Evolutionary conservation across 1,140 invertebrate species (phyloP), one percentile per base, ranked within the genome.

Genomic region (Euura lappo): DNA sequence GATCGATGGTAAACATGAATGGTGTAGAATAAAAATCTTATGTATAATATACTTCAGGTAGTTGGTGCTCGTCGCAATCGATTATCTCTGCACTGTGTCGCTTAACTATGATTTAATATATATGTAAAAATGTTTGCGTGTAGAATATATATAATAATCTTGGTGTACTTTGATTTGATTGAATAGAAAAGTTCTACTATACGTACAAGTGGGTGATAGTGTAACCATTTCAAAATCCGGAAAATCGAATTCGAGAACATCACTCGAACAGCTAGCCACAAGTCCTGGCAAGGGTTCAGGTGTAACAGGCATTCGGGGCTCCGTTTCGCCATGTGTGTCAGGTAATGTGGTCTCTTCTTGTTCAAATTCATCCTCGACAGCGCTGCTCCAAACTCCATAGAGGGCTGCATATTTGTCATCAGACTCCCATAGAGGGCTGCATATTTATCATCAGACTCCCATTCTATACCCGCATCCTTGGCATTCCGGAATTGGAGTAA

Each of bases 351-450:
- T 28, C 28, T 70, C 13, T 71, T 71, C 70, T 46, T 65, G 13
- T 71, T 6, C 70, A 44, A 43, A 46, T 71, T 71, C 65, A 13
- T 71, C 71, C 64, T 71, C 71, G 28, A 71, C 64, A 66, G 64
- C 71, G 11, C 67, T n/a, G 60, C 1, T 45, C 65, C 71, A 71
- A 45, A 71, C 13, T 10, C 13, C 60, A 13, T 64, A 64, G 13
- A 64, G 60, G 60, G 60, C 60, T 64, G 44, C 72, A 64, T 71
- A 44, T 46, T 44, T 71, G 45, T 71, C 69, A 44, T 51, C 64
- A 51, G 60, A 11, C 60, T 71, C 73, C 73, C 73, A 74, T 66
- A 64, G 13, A 64, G 60, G 60, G 60, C 60, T 64, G 44, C 72
- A 64, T 71, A 44, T 46, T 44, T 71, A 42, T 71, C 69, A 44